Evolutionary conservation across 2,888 invertebrate genomes (phyloP), one percentile per base, ranked within the genome.

Genomic region (Sesia bembeciformis): DNA sequence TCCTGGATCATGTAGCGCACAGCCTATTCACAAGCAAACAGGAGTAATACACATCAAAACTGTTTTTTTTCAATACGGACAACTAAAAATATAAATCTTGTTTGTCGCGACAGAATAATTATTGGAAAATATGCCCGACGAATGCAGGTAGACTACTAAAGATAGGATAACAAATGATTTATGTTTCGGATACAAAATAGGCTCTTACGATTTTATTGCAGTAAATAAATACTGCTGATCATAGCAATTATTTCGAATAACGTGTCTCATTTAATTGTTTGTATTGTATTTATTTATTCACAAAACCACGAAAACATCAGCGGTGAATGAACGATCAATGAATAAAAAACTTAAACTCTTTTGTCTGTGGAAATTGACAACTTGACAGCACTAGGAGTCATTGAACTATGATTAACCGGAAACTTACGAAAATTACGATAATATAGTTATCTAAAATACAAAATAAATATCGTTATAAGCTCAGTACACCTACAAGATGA

Each of bases 321-420:
- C 86, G 87, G 88, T 89, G 88, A 87, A 86, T 88, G 88, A 89
- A 88, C 86, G 86, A 87, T 86, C 86, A 72, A 73, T 73, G 57
- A 81, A 23, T 23, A 23, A 23, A 81, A 78, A 81, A 80, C 83
- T 78, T 78, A 65, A 66, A 71, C 62, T 64, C 54, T 62, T 57
- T 74, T 78, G 76, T 81, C 74, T 78, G 73, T 81, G 77, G 69
- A 58, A 66, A 62, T 71, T 76, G 76, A 78, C 75, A 79, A 59
- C 52, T 51, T 60, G 55, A 58, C 58, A 58, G 53, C 52, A 54
- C 59, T 68, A 76, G 74, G 50, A 8, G 46, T 46, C 46, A 46
- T 46, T 46, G 46, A n/a, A 46, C 46, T 46, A n/a, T 4, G 23
- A n/a, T 46, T 8, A 8, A 4, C n/a, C 4, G 7, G 8, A 23